phyloP scores from a whole-genome alignment of 2,113 vertebrate genomes.

The Dipodomys ordii region DNA sequence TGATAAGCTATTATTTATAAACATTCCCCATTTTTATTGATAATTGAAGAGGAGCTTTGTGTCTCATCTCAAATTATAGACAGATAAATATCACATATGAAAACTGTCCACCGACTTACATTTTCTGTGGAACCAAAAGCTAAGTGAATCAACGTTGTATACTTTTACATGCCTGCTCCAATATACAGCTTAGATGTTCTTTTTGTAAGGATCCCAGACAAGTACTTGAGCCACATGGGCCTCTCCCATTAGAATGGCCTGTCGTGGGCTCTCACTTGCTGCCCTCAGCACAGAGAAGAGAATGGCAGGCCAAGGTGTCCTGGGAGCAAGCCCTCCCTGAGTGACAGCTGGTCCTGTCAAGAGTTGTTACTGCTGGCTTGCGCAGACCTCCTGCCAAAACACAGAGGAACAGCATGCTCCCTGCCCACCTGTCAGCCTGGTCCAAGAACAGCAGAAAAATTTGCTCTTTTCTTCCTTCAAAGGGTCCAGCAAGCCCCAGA shows the following conservation, averaged over 20 bases:
- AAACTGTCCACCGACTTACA: background rate
- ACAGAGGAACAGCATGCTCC: constrained; percentile 1
- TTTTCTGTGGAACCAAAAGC: background rate
- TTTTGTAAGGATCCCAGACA: background rate
- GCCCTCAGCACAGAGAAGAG: background rate
- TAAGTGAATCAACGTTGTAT: background rate
- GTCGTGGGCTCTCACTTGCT: background rate
- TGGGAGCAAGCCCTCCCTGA: constrained; percentile 57
- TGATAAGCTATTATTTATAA: background rate
- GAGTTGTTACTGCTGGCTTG: constrained; percentile 67
- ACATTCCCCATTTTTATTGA: background rate
- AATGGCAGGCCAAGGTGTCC: constrained; percentile 57
- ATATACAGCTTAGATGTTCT: background rate
- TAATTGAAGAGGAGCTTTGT: background rate
- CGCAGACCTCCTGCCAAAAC: constrained; percentile 78
- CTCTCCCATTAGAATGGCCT: background rate
- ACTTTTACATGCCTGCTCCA: background rate
- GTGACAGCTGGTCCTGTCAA: constrained; percentile 83
- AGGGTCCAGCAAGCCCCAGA: background rate
- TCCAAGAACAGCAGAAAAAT: constrained; percentile 61
- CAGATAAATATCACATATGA: background rate
- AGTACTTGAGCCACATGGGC: background rate
- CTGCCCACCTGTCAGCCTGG: constrained; percentile 79
- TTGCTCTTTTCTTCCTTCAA: constrained; percentile 49
- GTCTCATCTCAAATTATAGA: background rate